Evolutionary conservation across 2,113 vertebrate species (phyloP), one percentile per base, ranked within the genome.

Genomic region (Dromas ardeola): DNA sequence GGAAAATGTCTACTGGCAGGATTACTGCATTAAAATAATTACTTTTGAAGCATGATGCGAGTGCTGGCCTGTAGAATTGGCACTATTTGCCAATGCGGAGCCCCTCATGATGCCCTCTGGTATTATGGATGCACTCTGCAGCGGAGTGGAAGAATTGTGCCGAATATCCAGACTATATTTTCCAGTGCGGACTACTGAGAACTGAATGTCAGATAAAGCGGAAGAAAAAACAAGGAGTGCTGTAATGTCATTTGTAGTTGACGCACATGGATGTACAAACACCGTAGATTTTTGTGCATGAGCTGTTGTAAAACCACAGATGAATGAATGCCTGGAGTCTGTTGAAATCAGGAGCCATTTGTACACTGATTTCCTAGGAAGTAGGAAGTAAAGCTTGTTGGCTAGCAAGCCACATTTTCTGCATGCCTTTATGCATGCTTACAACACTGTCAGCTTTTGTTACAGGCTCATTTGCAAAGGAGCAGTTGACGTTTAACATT

Each of bases 211-310:
- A 50, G 61, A 38, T 71, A 53, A 23, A 20, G 42, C 32, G 84
- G 62, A 70, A 86, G 19, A 3, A 50, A 34, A 71, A 73, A 8
- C 26, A 62, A 49, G 15, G n/a, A 71, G 3, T n/a, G 15, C 9
- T 19, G 1, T 53, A 40, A 11, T 5, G 25, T 58, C 5, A 20
- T 63, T 66, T 36, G 9, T n/a, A 50, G 42, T 11, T 88, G 86
- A 47, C 0, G 2, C 58, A 62, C 8, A 2, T 8, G 29, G 26
- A 11, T 14, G 1, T 49, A 42, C 0, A 2, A 62, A 15, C 32
- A 45, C 38, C 2, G 1, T 13, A n/a, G 25, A 21, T 56, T 27
- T 83, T 61, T 86, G 40, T 90, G 34, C 25, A 2, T 59, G 18
- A n/a, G 34, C 66, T 72, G 23, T 82, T 65, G 34, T 86, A 88